These are phyloP conservation scores for Scaptomyza tumidula DNA, from an alignment of 2,888 invertebrate genomes.

Conservation along the genomic window DNA sequence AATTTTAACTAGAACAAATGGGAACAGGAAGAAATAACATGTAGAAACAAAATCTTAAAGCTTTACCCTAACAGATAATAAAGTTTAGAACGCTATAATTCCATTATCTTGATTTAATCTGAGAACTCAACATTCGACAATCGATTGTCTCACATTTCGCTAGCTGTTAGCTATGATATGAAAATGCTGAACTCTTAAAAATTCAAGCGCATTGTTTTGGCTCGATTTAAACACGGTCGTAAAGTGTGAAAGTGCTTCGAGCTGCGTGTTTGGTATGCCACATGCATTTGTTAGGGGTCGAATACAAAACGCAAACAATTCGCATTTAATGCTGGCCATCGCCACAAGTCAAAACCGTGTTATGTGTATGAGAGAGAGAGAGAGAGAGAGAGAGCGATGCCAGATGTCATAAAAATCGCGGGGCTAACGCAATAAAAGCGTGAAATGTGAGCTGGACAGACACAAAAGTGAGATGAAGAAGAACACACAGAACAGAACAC, in stretches of 20 bases:
- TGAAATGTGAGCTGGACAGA: conserved; percentile 43
- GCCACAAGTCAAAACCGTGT: conserved; percentile 17
- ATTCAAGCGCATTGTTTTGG: conserved; percentile 18
- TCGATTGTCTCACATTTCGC: background rate
- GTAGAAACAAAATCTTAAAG: background rate
- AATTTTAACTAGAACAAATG: conserved; percentile 29
- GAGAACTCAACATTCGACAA: background rate
- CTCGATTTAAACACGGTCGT: conserved; percentile 56
- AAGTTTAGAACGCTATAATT: background rate
- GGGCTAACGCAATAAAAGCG: conserved; percentile 59
- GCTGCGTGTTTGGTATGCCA: conserved; percentile 57
- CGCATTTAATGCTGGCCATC: conserved; percentile 21
- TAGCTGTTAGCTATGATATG: background rate
- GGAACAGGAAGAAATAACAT: conserved; percentile 1
- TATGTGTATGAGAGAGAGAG: background rate
- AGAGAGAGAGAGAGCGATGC: no score
- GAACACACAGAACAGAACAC: conserved; percentile 11
- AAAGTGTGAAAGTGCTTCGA: conserved; percentile 54
- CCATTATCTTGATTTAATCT: background rate
- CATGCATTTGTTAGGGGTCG: conserved; percentile 55
- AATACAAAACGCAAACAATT: conserved; percentile 8
- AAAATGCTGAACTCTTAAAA: background rate
- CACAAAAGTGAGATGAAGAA: background rate
- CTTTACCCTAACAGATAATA: no score
- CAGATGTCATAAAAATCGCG: conserved; percentile 38